Percentiles rank a stretch among this genome's conserved stretches.
These are phyloP conservation scores for Rotaria magnacalcarata DNA, from an alignment of 2,888 invertebrate genomes.

Conservation along the genomic window DNA sequence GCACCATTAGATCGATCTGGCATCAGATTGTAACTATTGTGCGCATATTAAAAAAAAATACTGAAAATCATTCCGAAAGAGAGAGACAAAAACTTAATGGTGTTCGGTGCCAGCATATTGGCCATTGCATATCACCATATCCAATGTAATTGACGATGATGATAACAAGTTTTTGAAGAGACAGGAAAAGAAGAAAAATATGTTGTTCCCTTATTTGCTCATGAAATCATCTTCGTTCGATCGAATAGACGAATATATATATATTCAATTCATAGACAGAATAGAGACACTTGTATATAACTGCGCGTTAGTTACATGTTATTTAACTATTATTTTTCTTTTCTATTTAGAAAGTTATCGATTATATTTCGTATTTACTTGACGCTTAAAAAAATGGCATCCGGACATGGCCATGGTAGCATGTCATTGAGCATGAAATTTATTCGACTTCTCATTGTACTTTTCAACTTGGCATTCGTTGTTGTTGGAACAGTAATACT, in stretches of 20 bases:
- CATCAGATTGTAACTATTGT: background rate
- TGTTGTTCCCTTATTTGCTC: background rate
- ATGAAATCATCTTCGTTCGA: background rate
- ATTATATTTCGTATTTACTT: background rate
- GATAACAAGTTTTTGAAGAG: background rate
- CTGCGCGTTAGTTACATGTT: background rate
- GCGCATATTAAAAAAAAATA: background rate
- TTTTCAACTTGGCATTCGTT: slow-evolving; percentile 44
- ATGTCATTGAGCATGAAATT: slow-evolving; percentile 39
- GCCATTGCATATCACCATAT: background rate
- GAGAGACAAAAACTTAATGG: background rate
- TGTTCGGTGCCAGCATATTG: background rate
- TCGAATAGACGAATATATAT: background rate
- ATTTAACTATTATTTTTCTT: background rate
- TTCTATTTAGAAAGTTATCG: background rate
- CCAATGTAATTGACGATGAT: background rate
- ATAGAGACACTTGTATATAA: background rate
- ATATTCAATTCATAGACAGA: background rate
- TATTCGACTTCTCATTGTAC: slow-evolving; percentile 33
- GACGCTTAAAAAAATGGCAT: slow-evolving; percentile 27
- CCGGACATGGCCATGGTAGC: slow-evolving; percentile 29
- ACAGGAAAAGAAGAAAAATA: background rate
- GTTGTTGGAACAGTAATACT: slow-evolving; percentile 35
- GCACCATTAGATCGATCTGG: background rate
- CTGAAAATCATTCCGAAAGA: background rate